A percentile compares a stretch with the other conserved stretches of the same genome.
Conservation (phyloP, 2,888 invertebrate genomes). For the Brenthis hecate region DNA sequence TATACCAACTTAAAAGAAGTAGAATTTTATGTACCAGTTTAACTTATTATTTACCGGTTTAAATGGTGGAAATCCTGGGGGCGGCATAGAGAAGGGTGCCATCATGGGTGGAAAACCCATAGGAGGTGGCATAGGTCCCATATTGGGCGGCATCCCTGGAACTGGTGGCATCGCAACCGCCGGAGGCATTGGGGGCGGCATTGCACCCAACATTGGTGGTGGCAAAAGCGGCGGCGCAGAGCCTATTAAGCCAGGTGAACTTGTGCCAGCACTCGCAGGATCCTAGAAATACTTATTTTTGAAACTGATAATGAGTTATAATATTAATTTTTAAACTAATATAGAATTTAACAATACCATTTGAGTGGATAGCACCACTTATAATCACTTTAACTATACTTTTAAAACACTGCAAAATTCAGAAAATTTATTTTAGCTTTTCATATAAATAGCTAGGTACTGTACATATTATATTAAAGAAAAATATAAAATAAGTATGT, state of each 20-base stretch:
- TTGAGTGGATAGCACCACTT: too few species aligned
- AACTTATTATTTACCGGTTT: conserved; percentile 53
- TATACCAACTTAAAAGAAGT: not conserved
- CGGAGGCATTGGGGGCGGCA: conserved; percentile 79
- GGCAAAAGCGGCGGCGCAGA: conserved; percentile 64
- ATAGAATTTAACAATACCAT: too few species aligned
- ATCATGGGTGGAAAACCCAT: conserved; percentile 84
- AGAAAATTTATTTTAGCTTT: too few species aligned
- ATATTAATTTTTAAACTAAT: too few species aligned
- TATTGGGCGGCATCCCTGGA: conserved; percentile 70
- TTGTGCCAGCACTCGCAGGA: conserved; percentile 61
- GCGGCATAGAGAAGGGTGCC: conserved; percentile 89
- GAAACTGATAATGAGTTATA: too few species aligned
- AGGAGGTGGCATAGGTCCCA: conserved; percentile 71
- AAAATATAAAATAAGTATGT: too few species aligned
- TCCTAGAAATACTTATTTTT: conserved; percentile 50
- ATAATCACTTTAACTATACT: too few species aligned
- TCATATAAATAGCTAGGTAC: too few species aligned
- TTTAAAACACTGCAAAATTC: too few species aligned
- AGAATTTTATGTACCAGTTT: not conserved
- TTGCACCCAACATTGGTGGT: conserved; percentile 69
- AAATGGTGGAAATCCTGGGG: conserved; percentile 86
- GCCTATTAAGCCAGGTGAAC: conserved; percentile 67
- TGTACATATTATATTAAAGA: too few species aligned
- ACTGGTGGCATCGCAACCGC: conserved; percentile 79